Evolutionary conservation across 2,113 vertebrate species (phyloP), one percentile per base, ranked within the genome.

Genomic region (Herpailurus yagouaroundi): DNA sequence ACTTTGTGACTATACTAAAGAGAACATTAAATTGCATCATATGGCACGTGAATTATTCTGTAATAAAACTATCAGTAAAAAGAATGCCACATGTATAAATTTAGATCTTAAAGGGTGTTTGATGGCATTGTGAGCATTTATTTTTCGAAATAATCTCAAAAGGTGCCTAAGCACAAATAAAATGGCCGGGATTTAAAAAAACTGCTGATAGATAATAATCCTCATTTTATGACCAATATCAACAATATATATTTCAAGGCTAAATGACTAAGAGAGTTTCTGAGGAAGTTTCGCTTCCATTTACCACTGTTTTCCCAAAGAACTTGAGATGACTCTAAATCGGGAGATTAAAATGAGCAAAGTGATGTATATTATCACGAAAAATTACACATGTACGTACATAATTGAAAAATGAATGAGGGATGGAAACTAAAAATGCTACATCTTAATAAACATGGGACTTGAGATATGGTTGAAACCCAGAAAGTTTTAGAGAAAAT

Each of bases 21-120:
- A 77, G 74, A 79, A 60, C 29, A 64, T 4, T 74, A 45, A 76
- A 25, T 11, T 45, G 2, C 71, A 77, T 57, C 16, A 13, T 23
- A 5, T 11, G 38, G 19, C 25, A 23, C 33, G 4, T 57, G 8
- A 69, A 84, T 71, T 87, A 48, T 16, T 18, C 21, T 41, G 1
- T 27, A 52, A 80, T 85, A 57, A 48, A 57, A 52, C 7, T 29
- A 19, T 29, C 16, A 38, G n/a, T 63, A 33, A 69, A 92, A 57
- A 25, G 19, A 68, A 60, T 25, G 4, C 7, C 15, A 25, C 2
- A 18, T 11, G 27, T 31, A 88, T 45, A 50, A 89, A 48, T 87
- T 89, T 71, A 33, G n/a, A 77, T 48, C 90, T 86, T 85, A 88
- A 21, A 66, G 71, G 73, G 3, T 55, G 18, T 86, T 76, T 66